phyloP scores from a whole-genome alignment of 2,113 vertebrate genomes.

The Leuciscus idus region DNA sequence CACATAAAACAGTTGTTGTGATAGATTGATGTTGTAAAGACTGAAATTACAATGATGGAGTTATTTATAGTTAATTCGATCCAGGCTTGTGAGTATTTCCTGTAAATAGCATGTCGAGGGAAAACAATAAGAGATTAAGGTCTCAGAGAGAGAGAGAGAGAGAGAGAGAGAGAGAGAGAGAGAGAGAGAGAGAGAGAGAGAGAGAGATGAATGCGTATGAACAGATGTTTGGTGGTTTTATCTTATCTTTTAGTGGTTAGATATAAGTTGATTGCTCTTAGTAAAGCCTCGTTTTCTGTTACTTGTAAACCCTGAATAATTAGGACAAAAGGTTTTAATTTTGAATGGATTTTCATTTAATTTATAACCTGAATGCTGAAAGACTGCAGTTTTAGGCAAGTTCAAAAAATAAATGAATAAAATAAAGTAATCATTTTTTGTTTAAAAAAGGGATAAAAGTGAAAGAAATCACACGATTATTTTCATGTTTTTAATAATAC shows the following conservation, averaged over 20 bases:
- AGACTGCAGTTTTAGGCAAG: not conserved
- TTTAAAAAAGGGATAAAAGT: not conserved
- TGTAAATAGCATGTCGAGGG: not conserved
- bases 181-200: not conserved
- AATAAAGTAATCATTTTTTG: not conserved
- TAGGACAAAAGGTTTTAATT: not conserved
- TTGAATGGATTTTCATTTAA: not conserved
- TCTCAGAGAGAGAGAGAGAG: not conserved
- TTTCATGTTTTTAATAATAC: not conserved
- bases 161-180: not conserved
- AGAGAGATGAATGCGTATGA: slow-evolving; percentile 2
- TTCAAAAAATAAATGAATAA: not conserved
- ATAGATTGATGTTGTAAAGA: not conserved
- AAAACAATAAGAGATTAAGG: not conserved
- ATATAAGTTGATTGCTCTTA: slow-evolving; percentile 19
- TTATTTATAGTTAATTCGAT: not conserved
- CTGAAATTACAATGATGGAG: not conserved
- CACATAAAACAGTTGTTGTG: not conserved
- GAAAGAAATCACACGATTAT: not conserved
- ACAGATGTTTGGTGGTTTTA: slow-evolving; percentile 16
- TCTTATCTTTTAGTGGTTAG: slow-evolving; percentile 5
- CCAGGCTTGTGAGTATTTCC: not conserved
- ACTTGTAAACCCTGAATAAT: slow-evolving; percentile 10
- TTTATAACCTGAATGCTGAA: not conserved
- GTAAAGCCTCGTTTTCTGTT: not conserved